Conservation (phyloP, 2,888 invertebrate genomes). For the Macrophya alboannulata region DNA sequence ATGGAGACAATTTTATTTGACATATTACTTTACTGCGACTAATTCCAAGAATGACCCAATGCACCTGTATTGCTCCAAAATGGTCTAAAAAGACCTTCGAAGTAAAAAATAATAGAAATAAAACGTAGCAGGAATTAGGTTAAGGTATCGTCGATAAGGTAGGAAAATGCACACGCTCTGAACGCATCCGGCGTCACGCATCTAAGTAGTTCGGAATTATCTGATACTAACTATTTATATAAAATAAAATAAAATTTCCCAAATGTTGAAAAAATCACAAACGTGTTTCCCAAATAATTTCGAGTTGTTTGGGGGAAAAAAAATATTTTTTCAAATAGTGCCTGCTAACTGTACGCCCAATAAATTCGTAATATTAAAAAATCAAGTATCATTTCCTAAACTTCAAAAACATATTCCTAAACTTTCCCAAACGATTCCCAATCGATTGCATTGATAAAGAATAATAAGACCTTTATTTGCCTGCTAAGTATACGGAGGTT, state of each 20-base stretch:
- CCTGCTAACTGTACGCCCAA: constrained; percentile 5
- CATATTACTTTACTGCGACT: neutral
- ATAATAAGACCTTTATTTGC: neutral
- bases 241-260: neutral
- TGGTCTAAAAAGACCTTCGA: neutral
- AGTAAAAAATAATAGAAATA: neutral
- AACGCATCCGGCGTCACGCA: neutral
- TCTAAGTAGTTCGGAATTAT: neutral
- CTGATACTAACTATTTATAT: neutral
- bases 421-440: constrained; percentile 2
- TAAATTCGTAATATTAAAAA: neutral
- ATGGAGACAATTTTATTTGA: neutral
- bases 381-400: neutral
- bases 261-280: neutral
- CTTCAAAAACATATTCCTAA: neutral
- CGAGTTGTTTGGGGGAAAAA: neutral
- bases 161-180: neutral
- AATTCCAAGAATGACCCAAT: neutral
- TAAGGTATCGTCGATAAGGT: neutral
- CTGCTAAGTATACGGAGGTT: constrained; percentile 9
- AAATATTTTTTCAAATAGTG: neutral
- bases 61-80: no score
- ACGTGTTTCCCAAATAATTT: neutral
- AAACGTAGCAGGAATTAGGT: neutral
- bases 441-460: constrained; percentile 2